Evolutionary conservation across 2,797 vertebrate species (phyloP), one percentile per base, ranked within the genome.

Genomic region (Chelon auratus): DNA sequence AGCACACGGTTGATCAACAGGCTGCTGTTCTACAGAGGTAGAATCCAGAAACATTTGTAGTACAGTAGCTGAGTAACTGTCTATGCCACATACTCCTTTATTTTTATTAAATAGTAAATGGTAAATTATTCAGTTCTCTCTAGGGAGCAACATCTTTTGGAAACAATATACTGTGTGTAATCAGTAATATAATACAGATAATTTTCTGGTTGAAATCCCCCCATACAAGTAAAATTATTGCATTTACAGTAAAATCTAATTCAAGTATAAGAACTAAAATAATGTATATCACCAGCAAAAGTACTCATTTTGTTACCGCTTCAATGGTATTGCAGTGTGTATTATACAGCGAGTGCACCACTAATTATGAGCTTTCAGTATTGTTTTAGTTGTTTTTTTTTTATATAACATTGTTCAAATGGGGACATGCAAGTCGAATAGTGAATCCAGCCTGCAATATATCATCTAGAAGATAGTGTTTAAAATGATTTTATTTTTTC

Each of bases 1-100:
- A 50, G 20, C 37, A 62, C 14, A 65, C 10, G n/a, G 39, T 15
- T 5, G 30, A 70, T 63, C 57, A 68, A 18, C 22, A 30, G 47
- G 24, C 42, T 52, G n/a, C 20, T 52, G 2, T 24, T 59, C 48
- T 24, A 22, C 45, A 15, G 33, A 24, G 14, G 54, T 45, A 7
- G 0, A 26, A 66, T 47, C 51, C 22, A 45, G 1, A 20, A 5
- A 24, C 8, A 15, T 30, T 36, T 18, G 17, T 1, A 12, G 12
- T 3, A 37, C 18, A 26, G 33, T 9, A 22, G 17, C 22, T 52
- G 4, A 3, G 22, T 22, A 22, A 51, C 20, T 20, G 51, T 30
- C 5, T 53, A 30, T 30, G 30, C 6, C 30, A 30, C 30, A 30
- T 6, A 6, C 4, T 30, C 30, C 30, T 30, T 30, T 30, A 30